These are phyloP conservation scores for Silurus lanzhouensis DNA, from an alignment of 2,797 vertebrate species.

Conservation along the genomic window DNA sequence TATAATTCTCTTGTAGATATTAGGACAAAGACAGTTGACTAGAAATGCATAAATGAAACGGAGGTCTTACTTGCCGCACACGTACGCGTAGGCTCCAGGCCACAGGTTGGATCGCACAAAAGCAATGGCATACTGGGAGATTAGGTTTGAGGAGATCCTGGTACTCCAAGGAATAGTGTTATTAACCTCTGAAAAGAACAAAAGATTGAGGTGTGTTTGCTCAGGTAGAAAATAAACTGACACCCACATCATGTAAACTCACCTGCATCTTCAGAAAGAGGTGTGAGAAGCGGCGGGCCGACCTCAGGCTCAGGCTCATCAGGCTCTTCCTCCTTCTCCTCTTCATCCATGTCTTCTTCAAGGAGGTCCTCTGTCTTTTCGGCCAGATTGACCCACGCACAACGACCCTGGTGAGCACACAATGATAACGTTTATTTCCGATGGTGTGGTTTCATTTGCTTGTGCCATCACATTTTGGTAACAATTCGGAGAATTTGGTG, in stretches of 20 bases:
- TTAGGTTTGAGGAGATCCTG: constrained; percentile 78
- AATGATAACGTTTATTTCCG: not conserved
- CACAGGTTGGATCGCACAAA: constrained; percentile 88
- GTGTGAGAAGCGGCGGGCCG: constrained; percentile 87
- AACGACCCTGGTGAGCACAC: constrained; percentile 81
- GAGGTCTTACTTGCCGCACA: constrained; percentile 80
- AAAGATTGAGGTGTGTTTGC: not conserved
- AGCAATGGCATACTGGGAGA: constrained; percentile 82
- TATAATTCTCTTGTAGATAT: not conserved
- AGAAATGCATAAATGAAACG: not conserved
- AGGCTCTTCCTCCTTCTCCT: constrained; percentile 79
- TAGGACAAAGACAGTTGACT: not conserved
- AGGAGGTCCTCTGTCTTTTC: constrained; percentile 75
- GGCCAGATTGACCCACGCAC: constrained; percentile 83
- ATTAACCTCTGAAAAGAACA: constrained; percentile 75
- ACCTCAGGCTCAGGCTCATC: constrained; percentile 82
- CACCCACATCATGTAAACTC: constrained; percentile 35
- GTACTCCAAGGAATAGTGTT: constrained; percentile 81
- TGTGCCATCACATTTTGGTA: not conserved
- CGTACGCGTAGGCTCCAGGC: constrained; percentile 87
- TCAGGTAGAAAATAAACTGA: not conserved
- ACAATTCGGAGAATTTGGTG: not conserved
- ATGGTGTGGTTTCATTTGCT: not conserved
- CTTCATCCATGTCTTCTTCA: constrained; percentile 80
- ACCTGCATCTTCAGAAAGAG: constrained; percentile 92